Percentiles rank a stretch among this genome's conserved stretches.
Evolutionary conservation across 64 coral and sea anemone species (phyloP).

Genomic region (Catalaphyllia jardinei): DNA sequence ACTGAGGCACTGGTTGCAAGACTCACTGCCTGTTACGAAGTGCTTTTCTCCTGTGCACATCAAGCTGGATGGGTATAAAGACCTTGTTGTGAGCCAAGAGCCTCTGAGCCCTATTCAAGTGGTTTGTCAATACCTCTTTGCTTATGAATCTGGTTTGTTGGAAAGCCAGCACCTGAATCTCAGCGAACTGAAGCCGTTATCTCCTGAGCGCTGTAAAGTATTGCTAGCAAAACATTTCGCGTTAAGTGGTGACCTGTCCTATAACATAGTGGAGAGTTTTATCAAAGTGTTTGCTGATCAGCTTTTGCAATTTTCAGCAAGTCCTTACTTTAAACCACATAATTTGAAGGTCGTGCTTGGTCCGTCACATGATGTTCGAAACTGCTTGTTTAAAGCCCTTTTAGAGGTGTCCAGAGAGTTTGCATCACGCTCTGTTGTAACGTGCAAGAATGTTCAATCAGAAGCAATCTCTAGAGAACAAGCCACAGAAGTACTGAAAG

Average conservation of each 20-base stretch:
- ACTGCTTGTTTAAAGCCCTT: constrained; percentile 67
- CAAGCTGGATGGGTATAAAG: constrained; percentile 43
- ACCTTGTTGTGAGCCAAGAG: constrained; percentile 62
- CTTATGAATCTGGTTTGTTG: constrained; percentile 57
- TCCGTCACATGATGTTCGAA: constrained; percentile 59
- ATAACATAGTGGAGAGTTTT: constrained; percentile 70
- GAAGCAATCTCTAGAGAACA: constrained; percentile 45
- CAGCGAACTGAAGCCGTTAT: constrained; percentile 34
- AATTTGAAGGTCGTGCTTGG: constrained; percentile 68
- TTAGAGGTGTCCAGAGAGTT: constrained; percentile 83
- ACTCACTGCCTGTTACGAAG: constrained; percentile 73
- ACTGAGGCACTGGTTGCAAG: constrained; percentile 50
- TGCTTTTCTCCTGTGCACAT: constrained; percentile 64
- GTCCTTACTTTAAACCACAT: constrained; percentile 68
- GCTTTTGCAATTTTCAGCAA: constrained; percentile 82
- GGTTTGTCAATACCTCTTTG: constrained; percentile 81
- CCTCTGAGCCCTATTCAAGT: constrained; percentile 64
- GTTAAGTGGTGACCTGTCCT: constrained; percentile 56
- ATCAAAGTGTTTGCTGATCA: constrained; percentile 76
- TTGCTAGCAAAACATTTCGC: constrained; percentile 65
- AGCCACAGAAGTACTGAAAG: constrained; percentile 31
- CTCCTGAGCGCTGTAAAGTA: constrained; percentile 15
- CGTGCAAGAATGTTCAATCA: constrained; percentile 53
- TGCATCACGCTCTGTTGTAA: constrained; percentile 70
- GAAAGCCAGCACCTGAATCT: constrained; percentile 56